Base-by-base conservation (phyloP, 1,140 invertebrate genomes). In the Globodera ellingtonae region DNA sequence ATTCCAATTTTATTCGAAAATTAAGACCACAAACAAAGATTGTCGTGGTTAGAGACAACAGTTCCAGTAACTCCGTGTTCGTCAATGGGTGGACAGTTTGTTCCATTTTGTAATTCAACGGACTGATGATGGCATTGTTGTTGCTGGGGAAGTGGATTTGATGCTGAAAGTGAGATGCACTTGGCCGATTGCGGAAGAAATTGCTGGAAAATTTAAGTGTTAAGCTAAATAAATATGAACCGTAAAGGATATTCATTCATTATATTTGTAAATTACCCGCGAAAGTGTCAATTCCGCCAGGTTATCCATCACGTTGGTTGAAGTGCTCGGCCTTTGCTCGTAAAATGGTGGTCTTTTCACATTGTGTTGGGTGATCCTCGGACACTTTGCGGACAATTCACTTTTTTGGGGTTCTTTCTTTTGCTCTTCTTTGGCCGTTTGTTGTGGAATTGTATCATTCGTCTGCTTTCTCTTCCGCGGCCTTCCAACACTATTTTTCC, bases 401-500 rank as follows among this genome's bases (percentile, higher is more conserved):
- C 48, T 48, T 35, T 69, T 77, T 48, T 65, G 18, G 59, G 24
- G 24, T 48, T 35, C 65, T 69, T 77, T 48, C 75, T 67, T 21
- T 70, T 47, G 6, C 2, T 35, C 35, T 13, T 62, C 18, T 70
- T 70, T 70, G 10, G 9, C 24, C 66, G 66, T 35, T 3, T 35
- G 35, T 67, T 44, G 66, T 2, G 35, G 13, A 47, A 24, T 9
- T 6, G 10, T 18, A 18, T 35, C 67, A 6, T 70, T 18, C 46
- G 35, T 18, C 67, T 44, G 24, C 46, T 70, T 70, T 21, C 69
- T 67, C 69, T 77, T 77, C 69, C 52, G 13, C 24, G 52, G 75
- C 6, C 52, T 62, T 9, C 75, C 56, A 69, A 77, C 62, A 46
- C 69, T 50, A 46, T 69, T 77, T 77, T 62, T 75, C 9, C 21